These are phyloP conservation scores for Uromys caudimaculatus DNA, from an alignment of 2,797 vertebrate species.

Conservation along the genomic window DNA sequence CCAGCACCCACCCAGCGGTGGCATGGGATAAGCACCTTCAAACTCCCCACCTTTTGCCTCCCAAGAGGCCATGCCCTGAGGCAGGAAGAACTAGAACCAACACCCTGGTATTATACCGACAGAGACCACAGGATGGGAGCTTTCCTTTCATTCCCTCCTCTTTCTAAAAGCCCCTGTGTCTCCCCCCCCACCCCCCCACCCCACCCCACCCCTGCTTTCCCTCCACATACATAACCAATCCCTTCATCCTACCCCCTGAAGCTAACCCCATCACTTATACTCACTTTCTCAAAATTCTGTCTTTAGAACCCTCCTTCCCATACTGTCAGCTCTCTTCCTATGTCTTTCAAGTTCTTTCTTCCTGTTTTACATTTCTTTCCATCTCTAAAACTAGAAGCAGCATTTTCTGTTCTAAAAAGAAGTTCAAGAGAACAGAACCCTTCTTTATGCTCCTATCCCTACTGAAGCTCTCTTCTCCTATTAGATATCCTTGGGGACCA, in stretches of 20 bases:
- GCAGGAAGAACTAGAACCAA: neutral
- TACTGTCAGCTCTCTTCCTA: neutral
- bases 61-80: neutral
- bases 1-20: neutral
- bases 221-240: neutral
- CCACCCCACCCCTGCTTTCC: too few species aligned
- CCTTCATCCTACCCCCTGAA: neutral
- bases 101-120: too few species aligned
- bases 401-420: constrained; percentile 16
- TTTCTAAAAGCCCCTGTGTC: neutral
- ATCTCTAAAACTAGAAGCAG: neutral
- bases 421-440: constrained; percentile 5
- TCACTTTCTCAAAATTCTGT: neutral
- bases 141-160: neutral
- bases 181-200: rapidly evolving
- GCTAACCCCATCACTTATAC: neutral
- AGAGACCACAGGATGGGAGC: neutral
- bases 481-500: neutral
- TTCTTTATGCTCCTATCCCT: neutral
- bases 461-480: neutral
- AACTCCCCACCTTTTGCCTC: neutral
- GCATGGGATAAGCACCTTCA: neutral
- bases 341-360: neutral
- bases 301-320: neutral
- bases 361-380: neutral